Evolutionary conservation across 1,140 invertebrate species (phyloP).

Genomic region (Bemisia tabaci): DNA sequence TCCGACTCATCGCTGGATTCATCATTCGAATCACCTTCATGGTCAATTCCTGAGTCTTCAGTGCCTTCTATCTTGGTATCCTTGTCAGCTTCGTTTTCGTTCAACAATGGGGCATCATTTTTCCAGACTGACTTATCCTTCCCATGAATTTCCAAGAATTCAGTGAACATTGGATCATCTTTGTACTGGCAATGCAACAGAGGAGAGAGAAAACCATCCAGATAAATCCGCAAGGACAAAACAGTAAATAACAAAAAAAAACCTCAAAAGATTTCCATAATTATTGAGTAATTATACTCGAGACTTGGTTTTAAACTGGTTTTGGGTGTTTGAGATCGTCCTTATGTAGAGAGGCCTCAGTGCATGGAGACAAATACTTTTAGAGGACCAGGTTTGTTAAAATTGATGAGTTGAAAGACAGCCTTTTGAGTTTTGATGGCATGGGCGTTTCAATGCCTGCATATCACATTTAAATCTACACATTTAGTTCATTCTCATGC

Average conservation of each 20-base stretch:
- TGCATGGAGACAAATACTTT: too few species aligned
- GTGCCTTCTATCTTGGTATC: constrained; percentile 25
- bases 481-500: too few species aligned
- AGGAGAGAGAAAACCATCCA: constrained; percentile 3
- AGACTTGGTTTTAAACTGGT: neutral
- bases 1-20: constrained; percentile 22
- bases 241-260: constrained; percentile 11
- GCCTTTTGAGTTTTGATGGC: too few species aligned
- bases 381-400: too few species aligned
- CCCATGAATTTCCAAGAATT: constrained; percentile 70
- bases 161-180: constrained; percentile 75
- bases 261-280: neutral
- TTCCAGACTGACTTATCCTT: constrained; percentile 46
- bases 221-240: neutral
- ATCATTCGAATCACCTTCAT: constrained; percentile 26
- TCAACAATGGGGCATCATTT: constrained; percentile 38
- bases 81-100: constrained; percentile 13
- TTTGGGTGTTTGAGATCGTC: too few species aligned
- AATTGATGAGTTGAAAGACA: too few species aligned
- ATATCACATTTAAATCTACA: too few species aligned
- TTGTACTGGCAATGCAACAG: constrained; percentile 57
- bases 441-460: too few species aligned
- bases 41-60: constrained; percentile 23
- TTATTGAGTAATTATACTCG: neutral
- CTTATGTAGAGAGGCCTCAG: too few species aligned